Conservation (phyloP, 2,113 vertebrate genomes). For the Sorex fumeus region DNA sequence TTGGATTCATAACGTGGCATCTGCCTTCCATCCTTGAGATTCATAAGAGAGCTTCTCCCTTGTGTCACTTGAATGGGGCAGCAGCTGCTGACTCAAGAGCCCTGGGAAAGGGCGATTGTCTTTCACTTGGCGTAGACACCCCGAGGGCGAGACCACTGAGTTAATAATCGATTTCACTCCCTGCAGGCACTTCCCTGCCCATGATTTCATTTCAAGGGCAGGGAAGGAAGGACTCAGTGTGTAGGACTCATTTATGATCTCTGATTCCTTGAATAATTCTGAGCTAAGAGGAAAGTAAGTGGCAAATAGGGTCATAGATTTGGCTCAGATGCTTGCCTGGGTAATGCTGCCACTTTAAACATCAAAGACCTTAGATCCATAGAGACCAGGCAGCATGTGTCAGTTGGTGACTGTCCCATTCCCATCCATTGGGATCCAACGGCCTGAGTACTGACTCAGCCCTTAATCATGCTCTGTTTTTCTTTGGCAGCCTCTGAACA, state of each 20-base stretch:
- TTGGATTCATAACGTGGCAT: constrained; percentile 55
- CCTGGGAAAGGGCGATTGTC: constrained; percentile 55
- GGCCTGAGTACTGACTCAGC: neutral
- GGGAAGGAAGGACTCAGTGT: neutral
- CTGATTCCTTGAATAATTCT: constrained; percentile 51
- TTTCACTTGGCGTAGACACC: constrained; percentile 49
- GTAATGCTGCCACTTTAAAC: neutral
- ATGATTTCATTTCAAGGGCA: neutral
- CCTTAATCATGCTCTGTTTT: neutral
- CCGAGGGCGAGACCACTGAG: constrained; percentile 52
- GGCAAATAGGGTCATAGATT: neutral
- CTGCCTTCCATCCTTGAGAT: constrained; percentile 72
- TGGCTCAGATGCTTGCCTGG: neutral
- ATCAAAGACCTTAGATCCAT: neutral
- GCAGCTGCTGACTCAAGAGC: constrained; percentile 67
- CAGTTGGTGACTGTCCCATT: neutral
- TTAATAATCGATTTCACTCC: constrained; percentile 60
- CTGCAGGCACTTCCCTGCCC: constrained; percentile 24
- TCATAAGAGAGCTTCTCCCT: constrained; percentile 67
- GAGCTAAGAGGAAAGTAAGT: neutral
- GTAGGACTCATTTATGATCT: neutral
- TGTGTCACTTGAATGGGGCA: constrained; percentile 58
- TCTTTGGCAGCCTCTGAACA: constrained; percentile 92
- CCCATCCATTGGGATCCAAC: neutral
- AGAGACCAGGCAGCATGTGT: neutral